Evolutionary conservation across 2,888 invertebrate genomes (phyloP).

Genomic region (Cloeon dipterum): DNA sequence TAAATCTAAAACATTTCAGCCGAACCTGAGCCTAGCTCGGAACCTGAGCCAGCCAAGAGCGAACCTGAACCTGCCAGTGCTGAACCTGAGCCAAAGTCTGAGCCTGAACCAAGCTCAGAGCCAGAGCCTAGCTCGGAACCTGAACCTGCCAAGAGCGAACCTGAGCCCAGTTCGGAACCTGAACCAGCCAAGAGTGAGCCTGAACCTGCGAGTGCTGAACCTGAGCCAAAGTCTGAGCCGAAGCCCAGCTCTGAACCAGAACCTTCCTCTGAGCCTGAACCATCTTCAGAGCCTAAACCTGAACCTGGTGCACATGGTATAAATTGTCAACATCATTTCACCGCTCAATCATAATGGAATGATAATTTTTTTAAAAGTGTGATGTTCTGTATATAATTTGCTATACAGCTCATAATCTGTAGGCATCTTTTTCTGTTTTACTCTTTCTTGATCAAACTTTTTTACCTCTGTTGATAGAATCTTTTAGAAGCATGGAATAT

Average conservation of each 20-base stretch:
- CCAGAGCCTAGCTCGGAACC: conserved; percentile 20
- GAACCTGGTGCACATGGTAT: conserved; percentile 18
- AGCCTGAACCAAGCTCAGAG: conserved; percentile 15
- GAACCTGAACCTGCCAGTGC: too few species aligned
- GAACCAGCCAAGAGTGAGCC: conserved; percentile 13
- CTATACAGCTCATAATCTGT: too few species aligned
- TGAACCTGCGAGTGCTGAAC: conserved; percentile 17
- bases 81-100: conserved; percentile 13
- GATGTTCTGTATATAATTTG: too few species aligned
- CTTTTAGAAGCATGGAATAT: too few species aligned
- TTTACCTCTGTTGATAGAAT: too few species aligned
- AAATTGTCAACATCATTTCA: too few species aligned
- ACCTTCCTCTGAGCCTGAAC: conserved; percentile 9
- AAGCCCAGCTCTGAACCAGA: conserved; percentile 9
- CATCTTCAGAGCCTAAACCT: conserved; percentile 19
- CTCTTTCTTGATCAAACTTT: too few species aligned
- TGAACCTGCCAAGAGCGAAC: conserved; percentile 20
- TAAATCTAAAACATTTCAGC: too few species aligned
- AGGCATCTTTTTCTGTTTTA: too few species aligned
- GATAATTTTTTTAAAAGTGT: too few species aligned
- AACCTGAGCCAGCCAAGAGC: conserved; percentile 17
- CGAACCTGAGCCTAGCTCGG: conserved; percentile 17
- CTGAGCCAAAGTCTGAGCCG: conserved; percentile 14
- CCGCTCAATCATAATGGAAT: too few species aligned
- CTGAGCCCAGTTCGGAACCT: conserved; percentile 7